Percentiles rank a stretch among this genome's conserved stretches.
Evolutionary conservation across 2,113 vertebrate species (phyloP).

Genomic region (Litocranius walleri): DNA sequence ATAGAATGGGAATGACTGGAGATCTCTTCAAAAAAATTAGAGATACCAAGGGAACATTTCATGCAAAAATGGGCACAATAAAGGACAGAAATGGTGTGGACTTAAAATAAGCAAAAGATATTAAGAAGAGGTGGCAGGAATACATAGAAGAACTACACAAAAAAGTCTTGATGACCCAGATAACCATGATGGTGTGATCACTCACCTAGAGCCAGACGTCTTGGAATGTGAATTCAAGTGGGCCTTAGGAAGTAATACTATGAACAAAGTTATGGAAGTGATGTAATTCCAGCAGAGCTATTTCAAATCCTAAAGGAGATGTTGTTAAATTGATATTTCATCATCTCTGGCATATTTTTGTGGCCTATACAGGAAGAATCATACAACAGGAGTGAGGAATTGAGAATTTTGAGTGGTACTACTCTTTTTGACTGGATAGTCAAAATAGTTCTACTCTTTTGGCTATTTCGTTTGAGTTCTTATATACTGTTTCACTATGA

Average conservation of each 20-base stretch:
- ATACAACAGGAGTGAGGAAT: background rate
- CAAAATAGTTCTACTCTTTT: background rate
- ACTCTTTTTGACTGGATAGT: background rate
- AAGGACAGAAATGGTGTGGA: background rate
- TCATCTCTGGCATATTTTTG: background rate
- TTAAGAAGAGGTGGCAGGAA: background rate
- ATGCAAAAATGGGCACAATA: background rate
- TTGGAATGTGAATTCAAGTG: background rate
- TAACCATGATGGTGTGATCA: background rate
- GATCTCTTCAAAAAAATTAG: background rate
- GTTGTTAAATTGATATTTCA: background rate
- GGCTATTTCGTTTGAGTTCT: background rate
- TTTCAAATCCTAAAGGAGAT: background rate
- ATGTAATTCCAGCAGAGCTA: background rate
- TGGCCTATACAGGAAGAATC: background rate
- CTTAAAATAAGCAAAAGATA: background rate
- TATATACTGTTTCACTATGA: constrained; percentile 39
- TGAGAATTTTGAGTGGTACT: background rate
- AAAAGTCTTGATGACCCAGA: background rate
- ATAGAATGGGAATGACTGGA: too few relatives aligned
- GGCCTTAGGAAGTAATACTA: background rate
- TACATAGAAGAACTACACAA: background rate
- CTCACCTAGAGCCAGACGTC: background rate
- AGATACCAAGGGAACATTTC: background rate
- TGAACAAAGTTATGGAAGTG: background rate